Base-by-base conservation (phyloP, 2,888 invertebrate species). In the Mechanitis messenoides region DNA sequence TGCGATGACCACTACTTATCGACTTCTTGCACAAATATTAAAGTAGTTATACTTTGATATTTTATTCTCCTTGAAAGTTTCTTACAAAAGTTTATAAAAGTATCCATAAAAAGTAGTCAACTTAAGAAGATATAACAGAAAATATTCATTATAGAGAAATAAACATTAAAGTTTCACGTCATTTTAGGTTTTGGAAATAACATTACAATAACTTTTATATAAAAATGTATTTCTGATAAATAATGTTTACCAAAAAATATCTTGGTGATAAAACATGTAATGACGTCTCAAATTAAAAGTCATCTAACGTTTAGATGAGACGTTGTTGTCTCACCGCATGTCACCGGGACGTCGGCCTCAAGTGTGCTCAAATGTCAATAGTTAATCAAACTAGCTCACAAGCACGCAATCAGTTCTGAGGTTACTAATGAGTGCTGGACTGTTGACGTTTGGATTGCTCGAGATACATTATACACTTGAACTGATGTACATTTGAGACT, bases 391-490 rank as follows among this genome's bases (percentile, higher is more conserved):
- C 57, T 55, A 60, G 62, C 58, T 55, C 59, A 67, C 66, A 67
- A 65, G 62, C 59, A 61, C 55, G 60, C 65, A 65, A 67, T 67
- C 64, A 66, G 56, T 55, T 58, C 59, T 69, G 73, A 66, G 71
- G 71, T 70, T 65, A 65, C 68, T 72, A 74, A 73, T 73, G 71
- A 73, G 67, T 63, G 65, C 55, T 53, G 46, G 50, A 33, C 45
- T 58, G 53, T 61, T 58, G 60, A 35, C 50, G 46, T 60, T 31
- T 54, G 59, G 62, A 56, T 62, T 53, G 53, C 59, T 45, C 31
- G 53, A 35, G 35, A 56, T 33, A 53, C 38, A 53, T 45, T 33
- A 42, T 53, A 33, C 38, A 45, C 53, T 45, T 58, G 9, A 42
- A 42, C 9, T 42, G 7, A 42, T 9, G 42, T 42, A 11, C 42